These are phyloP conservation scores for Brotula barbata DNA, from an alignment of 2,797 vertebrate species.

Conservation along the genomic window DNA sequence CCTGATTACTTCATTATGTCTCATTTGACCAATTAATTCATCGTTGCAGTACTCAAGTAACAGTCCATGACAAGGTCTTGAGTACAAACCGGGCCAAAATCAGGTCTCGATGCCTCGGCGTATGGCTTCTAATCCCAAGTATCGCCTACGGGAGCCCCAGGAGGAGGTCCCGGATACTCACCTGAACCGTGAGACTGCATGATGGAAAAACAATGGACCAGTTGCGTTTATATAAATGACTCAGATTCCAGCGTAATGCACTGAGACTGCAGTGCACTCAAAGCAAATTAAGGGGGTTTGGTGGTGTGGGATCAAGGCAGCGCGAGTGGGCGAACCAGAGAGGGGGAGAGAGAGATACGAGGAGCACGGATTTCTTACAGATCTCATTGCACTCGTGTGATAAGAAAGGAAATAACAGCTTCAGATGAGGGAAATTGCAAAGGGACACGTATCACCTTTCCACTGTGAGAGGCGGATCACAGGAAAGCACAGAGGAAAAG, in stretches of 20 bases:
- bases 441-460: constrained; percentile 55
- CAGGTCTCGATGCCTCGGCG: constrained; percentile 19
- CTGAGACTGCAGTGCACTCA: constrained; percentile 31
- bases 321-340: constrained; percentile 50
- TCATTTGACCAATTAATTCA: too few species aligned
- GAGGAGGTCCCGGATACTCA: constrained; percentile 63
- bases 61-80: too few species aligned
- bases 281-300: constrained; percentile 25
- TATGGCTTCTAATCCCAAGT: constrained; percentile 70
- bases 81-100: too few species aligned
- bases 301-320: constrained; percentile 46
- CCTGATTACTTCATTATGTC: too few species aligned
- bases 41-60: too few species aligned
- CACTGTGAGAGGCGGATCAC: constrained; percentile 56
- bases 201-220: constrained; percentile 8
- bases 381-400: constrained; percentile 49
- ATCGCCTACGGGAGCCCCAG: constrained; percentile 56
- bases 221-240: constrained; percentile 45
- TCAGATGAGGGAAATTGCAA: constrained; percentile 58
- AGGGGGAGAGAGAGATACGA: constrained; percentile 41
- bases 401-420: constrained; percentile 53
- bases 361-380: constrained; percentile 47
- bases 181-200: constrained; percentile 36
- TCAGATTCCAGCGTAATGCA: constrained; percentile 53
- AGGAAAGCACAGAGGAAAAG: constrained; percentile 30